A percentile compares a stretch with the other conserved stretches of the same genome.
These are phyloP conservation scores for Panzeria rudis DNA, from an alignment of 2,888 invertebrate species.

Conservation along the genomic window DNA sequence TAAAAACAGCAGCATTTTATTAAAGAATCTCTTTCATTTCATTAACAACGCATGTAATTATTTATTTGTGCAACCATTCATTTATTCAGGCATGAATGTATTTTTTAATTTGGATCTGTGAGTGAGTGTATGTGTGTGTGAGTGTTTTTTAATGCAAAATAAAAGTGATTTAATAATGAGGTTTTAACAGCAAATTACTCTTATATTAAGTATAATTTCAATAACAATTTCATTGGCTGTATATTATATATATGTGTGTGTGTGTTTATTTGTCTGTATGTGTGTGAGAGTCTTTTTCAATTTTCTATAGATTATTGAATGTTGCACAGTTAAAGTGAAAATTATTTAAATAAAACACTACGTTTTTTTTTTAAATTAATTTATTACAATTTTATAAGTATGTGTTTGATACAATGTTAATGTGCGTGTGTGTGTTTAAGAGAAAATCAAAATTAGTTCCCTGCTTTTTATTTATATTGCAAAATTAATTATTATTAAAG, in stretches of 20 bases:
- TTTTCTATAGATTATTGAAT: not conserved
- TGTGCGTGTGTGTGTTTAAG: not conserved
- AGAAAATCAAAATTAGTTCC: not conserved
- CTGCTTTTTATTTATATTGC: not conserved
- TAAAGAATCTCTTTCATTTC: slow-evolving; percentile 17
- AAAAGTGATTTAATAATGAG: slow-evolving; percentile 54
- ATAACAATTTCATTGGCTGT: slow-evolving; percentile 48
- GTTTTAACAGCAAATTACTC: slow-evolving; percentile 54
- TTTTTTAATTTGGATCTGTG: slow-evolving; percentile 22
- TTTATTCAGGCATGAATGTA: slow-evolving; percentile 23
- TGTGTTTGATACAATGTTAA: not conserved
- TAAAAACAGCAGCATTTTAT: slow-evolving; percentile 11
- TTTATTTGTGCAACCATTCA: not conserved
- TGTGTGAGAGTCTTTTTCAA: not conserved
- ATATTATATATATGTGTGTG: not conserved
- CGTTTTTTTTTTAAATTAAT: not conserved
- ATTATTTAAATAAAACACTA: not conserved
- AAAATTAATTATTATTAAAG: not conserved
- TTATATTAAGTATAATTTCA: slow-evolving; percentile 38
- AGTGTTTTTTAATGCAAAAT: slow-evolving; percentile 30
- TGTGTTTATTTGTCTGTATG: not conserved
- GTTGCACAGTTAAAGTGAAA: not conserved
- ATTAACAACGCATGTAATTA: not conserved
- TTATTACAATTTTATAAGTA: not conserved
- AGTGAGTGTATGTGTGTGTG: not conserved